Evolutionary conservation across 2,797 vertebrate species (phyloP).

Genomic region (Gymnopithys bicolor): DNA sequence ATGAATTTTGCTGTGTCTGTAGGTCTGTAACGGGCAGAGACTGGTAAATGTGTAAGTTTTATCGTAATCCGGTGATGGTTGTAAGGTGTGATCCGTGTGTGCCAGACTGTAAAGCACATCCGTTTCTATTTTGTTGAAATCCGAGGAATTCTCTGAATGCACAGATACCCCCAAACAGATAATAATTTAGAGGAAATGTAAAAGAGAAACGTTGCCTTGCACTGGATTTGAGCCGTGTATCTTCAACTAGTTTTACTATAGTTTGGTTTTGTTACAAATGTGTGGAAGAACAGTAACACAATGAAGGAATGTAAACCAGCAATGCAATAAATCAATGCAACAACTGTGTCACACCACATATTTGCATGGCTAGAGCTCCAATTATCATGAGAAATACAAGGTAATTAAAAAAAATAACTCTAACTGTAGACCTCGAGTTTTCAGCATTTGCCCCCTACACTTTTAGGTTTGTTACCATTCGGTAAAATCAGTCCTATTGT

Average conservation of each 20-base stretch:
- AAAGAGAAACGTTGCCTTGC: not conserved
- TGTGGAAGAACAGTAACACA: not conserved
- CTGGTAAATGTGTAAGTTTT: constrained; percentile 2
- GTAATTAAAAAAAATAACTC: not conserved
- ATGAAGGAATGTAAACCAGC: constrained; percentile 25
- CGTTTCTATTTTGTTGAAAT: not conserved
- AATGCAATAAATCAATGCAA: constrained; percentile 24
- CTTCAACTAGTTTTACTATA: constrained; percentile 22
- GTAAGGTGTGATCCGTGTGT: not conserved
- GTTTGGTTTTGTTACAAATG: constrained; percentile 22
- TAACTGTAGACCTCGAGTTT: not conserved
- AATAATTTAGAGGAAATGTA: not conserved
- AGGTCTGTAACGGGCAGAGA: not conserved
- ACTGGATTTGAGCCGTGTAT: not conserved
- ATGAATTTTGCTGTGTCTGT: not conserved
- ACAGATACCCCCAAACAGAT: not conserved
- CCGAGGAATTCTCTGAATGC: not conserved
- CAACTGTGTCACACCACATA: not conserved
- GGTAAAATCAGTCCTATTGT: constrained; percentile 53
- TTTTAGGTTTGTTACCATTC: not conserved
- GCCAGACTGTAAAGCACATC: not conserved
- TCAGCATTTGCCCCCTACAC: not conserved
- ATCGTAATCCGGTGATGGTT: not conserved
- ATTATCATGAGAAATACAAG: not conserved
- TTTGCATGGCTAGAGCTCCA: not conserved